Percentiles rank a stretch among this genome's conserved stretches.
Conservation (phyloP, 2,113 vertebrate genomes). For the Muntiacus muntjak region DNA sequence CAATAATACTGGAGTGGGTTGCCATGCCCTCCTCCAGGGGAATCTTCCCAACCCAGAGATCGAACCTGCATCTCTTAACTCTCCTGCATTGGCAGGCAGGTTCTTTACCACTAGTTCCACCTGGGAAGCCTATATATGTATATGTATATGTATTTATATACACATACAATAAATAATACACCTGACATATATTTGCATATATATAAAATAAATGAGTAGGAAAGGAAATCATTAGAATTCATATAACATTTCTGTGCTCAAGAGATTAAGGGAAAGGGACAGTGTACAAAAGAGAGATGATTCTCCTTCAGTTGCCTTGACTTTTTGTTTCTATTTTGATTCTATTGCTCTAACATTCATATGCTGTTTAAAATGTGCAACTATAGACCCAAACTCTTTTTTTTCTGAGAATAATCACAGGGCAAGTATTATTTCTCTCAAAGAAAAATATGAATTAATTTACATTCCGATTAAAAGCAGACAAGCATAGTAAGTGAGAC, state of each 20-base stretch:
- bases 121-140: neutral
- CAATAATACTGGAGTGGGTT: neutral
- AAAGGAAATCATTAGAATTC: neutral
- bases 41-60: neutral
- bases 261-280: neutral
- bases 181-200: neutral
- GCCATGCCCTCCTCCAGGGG: neutral
- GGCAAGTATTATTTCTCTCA: neutral
- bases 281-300: neutral
- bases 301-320: neutral
- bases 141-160: neutral
- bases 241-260: neutral
- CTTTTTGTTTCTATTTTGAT: neutral
- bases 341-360: neutral
- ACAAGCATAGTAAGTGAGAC: neutral
- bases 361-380: neutral
- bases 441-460: neutral
- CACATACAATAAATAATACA: neutral
- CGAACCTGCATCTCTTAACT: neutral
- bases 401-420: neutral
- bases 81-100: neutral
- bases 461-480: neutral
- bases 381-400: neutral
- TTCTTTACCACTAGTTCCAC: neutral
- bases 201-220: neutral